Percentiles rank a stretch among this genome's conserved stretches.
Conservation (phyloP, 2,113 vertebrate genomes). For the Notarius lentiginosus region DNA sequence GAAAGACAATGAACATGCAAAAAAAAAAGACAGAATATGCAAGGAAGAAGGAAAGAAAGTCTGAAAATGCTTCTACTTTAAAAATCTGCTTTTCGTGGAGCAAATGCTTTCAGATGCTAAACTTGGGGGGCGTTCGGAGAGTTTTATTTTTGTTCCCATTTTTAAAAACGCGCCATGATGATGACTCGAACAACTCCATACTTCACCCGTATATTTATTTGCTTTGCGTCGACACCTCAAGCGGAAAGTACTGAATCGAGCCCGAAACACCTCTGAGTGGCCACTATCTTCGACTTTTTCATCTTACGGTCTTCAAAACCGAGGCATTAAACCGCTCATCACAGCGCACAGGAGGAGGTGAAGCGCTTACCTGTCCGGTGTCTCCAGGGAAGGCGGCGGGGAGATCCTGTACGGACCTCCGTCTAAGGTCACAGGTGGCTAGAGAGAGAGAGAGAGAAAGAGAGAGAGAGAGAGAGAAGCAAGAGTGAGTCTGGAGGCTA, state of each 20-base stretch:
- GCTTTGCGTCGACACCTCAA: neutral
- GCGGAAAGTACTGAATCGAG: neutral
- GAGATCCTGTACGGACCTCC: constrained; percentile 95
- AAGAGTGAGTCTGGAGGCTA: constrained; percentile 54
- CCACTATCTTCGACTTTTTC: neutral
- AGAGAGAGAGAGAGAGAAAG: constrained; percentile 16
- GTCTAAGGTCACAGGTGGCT: constrained; percentile 89
- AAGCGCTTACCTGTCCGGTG: constrained; percentile 85
- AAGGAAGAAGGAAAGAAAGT: no score
- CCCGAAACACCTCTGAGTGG: neutral
- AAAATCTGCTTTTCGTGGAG: no score
- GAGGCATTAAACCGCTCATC: neutral
- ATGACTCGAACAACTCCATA: neutral
- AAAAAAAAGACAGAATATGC: no score
- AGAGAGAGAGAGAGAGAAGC: constrained; percentile 60
- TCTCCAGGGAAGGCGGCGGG: constrained; percentile 78
- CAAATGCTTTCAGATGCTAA: no score
- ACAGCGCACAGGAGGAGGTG: neutral
- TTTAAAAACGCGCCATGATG: neutral
- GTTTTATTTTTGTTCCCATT: no score
- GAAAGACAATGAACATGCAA: no score
- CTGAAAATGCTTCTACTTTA: no score
- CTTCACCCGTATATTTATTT: neutral
- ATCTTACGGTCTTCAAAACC: neutral
- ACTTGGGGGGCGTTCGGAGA: no score